A percentile compares a stretch with the other conserved stretches of the same genome.
Conservation (phyloP, 2,888 invertebrate genomes). For the Drosophila anomalata region DNA sequence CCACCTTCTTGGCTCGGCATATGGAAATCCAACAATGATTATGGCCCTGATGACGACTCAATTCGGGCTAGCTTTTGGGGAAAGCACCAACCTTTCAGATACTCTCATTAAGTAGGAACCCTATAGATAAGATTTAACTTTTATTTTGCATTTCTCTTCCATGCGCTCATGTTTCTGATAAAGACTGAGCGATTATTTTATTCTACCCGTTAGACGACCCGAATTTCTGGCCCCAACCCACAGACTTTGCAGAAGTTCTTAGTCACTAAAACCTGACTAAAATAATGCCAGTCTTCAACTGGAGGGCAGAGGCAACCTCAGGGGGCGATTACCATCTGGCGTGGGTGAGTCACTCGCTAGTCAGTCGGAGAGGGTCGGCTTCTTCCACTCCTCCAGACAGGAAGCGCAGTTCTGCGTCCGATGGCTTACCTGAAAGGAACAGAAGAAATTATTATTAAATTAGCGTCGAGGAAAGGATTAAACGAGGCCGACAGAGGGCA, state of each 20-base stretch:
- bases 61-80: slow-evolving; percentile 49
- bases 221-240: slow-evolving; percentile 18
- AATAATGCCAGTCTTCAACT: background rate
- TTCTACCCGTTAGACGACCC: slow-evolving; percentile 19
- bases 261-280: slow-evolving; percentile 3
- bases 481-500: slow-evolving; percentile 4
- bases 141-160: background rate
- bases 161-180: background rate
- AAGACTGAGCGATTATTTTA: background rate
- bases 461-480: slow-evolving; percentile 38
- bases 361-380: background rate
- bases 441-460: slow-evolving; percentile 42
- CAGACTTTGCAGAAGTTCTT: slow-evolving; percentile 14
- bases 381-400: slow-evolving; percentile 14
- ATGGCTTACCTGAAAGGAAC: slow-evolving; percentile 63
- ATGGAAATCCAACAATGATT: slow-evolving; percentile 20
- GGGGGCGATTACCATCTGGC: slow-evolving; percentile 38
- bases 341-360: slow-evolving; percentile 18
- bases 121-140: background rate
- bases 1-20: slow-evolving; percentile 1
- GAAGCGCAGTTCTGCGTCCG: slow-evolving; percentile 16
- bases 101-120: background rate
- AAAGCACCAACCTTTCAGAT: background rate
- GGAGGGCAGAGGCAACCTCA: slow-evolving; percentile 7
- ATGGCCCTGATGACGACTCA: slow-evolving; percentile 56